A percentile compares a stretch with the other conserved stretches of the same genome.
Evolutionary conservation across 2,797 vertebrate species (phyloP).

Genomic region (Typhlichthys eigenmanni): DNA sequence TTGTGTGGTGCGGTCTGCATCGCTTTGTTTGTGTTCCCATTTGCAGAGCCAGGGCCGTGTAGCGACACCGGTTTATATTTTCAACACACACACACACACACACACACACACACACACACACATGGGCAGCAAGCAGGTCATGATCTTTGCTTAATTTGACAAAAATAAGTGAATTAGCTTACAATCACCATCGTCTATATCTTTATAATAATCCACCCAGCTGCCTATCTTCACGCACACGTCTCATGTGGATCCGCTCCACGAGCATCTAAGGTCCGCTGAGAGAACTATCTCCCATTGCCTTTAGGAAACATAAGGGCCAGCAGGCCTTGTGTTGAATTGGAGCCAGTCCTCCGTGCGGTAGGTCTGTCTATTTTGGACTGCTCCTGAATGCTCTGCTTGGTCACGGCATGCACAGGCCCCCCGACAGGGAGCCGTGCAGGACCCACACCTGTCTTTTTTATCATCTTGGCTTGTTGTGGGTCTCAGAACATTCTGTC

Average conservation of each 20-base stretch:
- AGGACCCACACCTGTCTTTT: conserved; percentile 50
- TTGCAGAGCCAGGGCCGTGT: no score
- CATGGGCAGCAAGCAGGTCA: no score
- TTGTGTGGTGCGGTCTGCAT: no score
- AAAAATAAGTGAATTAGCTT: no score
- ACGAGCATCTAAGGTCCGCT: conserved; percentile 9
- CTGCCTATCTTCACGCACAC: conserved; percentile 30
- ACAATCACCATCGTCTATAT: no score
- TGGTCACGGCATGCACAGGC: conserved; percentile 30
- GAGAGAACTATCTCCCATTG: conserved; percentile 12
- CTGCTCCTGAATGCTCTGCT: conserved; percentile 24
- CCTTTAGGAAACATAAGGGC: conserved; percentile 20
- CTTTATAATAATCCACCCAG: conserved; percentile 1
- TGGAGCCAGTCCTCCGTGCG: conserved; percentile 13
- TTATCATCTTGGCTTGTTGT: conserved; percentile 51
- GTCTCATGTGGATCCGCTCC: conserved; percentile 4
- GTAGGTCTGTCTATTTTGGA: conserved; percentile 35
- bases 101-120: no score
- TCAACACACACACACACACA: no score
- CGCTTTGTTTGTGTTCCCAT: no score
- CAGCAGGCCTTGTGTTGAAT: conserved; percentile 7
- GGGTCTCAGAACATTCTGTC: conserved; percentile 19
- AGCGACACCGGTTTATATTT: no score
- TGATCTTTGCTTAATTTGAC: no score
- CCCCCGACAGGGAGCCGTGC: conserved; percentile 21